These are phyloP conservation scores for Silurus aristotelis DNA, from an alignment of 2,797 vertebrate genomes.

Conservation along the genomic window DNA sequence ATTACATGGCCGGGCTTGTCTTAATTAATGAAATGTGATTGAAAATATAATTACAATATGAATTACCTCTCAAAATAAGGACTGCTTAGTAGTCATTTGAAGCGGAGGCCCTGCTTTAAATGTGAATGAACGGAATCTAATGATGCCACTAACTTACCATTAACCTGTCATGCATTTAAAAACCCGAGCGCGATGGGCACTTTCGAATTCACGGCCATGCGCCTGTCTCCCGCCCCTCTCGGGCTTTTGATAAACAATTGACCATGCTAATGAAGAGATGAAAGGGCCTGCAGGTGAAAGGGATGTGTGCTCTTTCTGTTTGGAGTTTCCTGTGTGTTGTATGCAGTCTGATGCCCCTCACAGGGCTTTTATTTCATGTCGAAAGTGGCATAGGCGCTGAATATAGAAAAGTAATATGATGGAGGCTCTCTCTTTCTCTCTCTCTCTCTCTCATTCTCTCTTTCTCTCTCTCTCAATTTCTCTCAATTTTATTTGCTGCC, in stretches of 20 bases:
- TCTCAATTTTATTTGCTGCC: slow-evolving; percentile 24
- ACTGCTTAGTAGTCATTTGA: slow-evolving; percentile 80
- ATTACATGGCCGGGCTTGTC: slow-evolving; percentile 76
- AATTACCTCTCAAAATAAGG: slow-evolving; percentile 79
- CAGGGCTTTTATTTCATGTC: slow-evolving; percentile 15
- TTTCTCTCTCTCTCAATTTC: not conserved
- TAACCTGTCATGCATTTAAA: slow-evolving; percentile 80
- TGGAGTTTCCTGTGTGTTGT: slow-evolving; percentile 27
- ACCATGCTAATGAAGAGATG: slow-evolving; percentile 77
- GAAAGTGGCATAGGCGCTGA: slow-evolving; percentile 34
- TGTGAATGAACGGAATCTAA: slow-evolving; percentile 72
- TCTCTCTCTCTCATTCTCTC: slow-evolving; percentile 1
- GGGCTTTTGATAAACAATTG: slow-evolving; percentile 80
- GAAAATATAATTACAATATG: slow-evolving; percentile 86
- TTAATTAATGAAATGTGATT: slow-evolving; percentile 84
- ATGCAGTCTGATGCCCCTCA: slow-evolving; percentile 41
- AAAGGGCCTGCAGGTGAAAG: slow-evolving; percentile 66
- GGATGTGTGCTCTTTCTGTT: slow-evolving; percentile 31
- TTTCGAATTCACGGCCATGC: slow-evolving; percentile 66
- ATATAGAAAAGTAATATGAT: slow-evolving; percentile 32
- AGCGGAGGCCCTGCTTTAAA: slow-evolving; percentile 74
- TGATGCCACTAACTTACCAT: slow-evolving; percentile 79
- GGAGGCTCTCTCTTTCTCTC: slow-evolving; percentile 25
- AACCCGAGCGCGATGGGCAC: slow-evolving; percentile 64
- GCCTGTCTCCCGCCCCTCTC: slow-evolving; percentile 59